Evolutionary conservation across 2,888 invertebrate species (phyloP).

Genomic region (Nomada lathburiana): DNA sequence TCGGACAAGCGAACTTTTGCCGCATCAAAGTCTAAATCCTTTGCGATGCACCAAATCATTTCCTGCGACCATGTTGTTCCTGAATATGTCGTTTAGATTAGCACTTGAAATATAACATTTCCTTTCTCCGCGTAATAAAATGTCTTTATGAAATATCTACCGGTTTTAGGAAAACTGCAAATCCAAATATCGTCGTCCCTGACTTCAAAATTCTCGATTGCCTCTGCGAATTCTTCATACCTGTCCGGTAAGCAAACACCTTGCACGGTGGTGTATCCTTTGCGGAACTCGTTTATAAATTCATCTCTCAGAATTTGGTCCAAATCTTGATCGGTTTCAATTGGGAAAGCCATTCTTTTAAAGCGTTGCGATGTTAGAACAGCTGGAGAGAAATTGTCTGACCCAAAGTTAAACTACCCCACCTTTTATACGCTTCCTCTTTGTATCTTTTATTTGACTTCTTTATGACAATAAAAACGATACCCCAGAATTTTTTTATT

Average conservation of each 20-base stretch:
- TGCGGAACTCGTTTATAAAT: constrained; percentile 79
- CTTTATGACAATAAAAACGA: not conserved
- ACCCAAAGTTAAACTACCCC: no score
- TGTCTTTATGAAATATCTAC: constrained; percentile 74
- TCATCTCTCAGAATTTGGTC: constrained; percentile 72
- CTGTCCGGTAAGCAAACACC: constrained; percentile 84
- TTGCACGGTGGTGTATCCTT: constrained; percentile 78
- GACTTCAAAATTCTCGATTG: constrained; percentile 84
- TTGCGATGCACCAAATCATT: constrained; percentile 95
- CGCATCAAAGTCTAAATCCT: constrained; percentile 91
- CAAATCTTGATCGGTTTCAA: constrained; percentile 49
- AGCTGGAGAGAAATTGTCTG: no score
- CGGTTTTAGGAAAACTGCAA: constrained; percentile 86
- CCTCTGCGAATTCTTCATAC: constrained; percentile 82
- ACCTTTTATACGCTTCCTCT: no score
- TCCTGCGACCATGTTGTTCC: constrained; percentile 96
- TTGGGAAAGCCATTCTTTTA: constrained; percentile 41
- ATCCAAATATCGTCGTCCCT: constrained; percentile 86
- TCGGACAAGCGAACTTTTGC: constrained; percentile 87
- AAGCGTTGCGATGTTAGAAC: no score
- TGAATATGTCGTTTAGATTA: constrained; percentile 4
- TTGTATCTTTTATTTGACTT: not conserved
- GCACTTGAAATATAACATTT: not conserved
- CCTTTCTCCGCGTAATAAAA: not conserved
- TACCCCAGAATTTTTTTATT: constrained; percentile 20